Conservation (phyloP, 2,113 vertebrate genomes). For the Sander lucioperca region DNA sequence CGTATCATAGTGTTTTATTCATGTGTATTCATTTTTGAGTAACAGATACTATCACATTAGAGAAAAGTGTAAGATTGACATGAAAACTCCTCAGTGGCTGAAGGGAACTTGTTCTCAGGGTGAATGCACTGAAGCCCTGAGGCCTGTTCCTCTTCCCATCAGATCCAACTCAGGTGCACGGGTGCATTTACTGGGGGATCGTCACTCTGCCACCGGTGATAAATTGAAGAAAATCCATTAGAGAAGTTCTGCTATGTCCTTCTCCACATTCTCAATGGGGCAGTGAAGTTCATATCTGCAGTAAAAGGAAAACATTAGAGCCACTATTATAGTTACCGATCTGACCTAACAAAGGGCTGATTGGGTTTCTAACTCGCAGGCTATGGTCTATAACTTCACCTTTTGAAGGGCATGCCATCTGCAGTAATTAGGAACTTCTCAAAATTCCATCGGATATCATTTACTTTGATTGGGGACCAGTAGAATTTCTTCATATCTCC, state of each 20-base stretch:
- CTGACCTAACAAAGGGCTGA: not conserved
- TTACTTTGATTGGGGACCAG: constrained; percentile 85
- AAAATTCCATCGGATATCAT: constrained; percentile 88
- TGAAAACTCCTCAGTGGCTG: constrained; percentile 61
- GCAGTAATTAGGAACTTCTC: constrained; percentile 85
- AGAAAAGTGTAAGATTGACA: not conserved
- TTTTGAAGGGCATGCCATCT: constrained; percentile 80
- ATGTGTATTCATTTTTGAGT: constrained; percentile 8
- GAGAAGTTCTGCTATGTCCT: constrained; percentile 79
- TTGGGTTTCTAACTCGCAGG: not conserved
- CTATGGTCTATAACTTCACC: constrained; percentile 63
- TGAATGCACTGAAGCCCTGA: constrained; percentile 82
- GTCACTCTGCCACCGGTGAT: constrained; percentile 77
- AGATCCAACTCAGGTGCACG: constrained; percentile 84
- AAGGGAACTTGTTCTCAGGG: constrained; percentile 70
- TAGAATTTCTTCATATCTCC: constrained; percentile 84
- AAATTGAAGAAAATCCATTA: constrained; percentile 39
- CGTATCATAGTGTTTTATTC: constrained; percentile 36
- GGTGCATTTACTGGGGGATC: constrained; percentile 84
- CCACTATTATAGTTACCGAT: not conserved
- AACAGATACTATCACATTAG: constrained; percentile 4
- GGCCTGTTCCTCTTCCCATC: constrained; percentile 72
- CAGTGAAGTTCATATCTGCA: constrained; percentile 83
- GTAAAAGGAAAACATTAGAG: constrained; percentile 22
- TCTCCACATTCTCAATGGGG: constrained; percentile 78